Evolutionary conservation across 2,888 invertebrate species (phyloP).

Genomic region (Tortrix viridana): DNA sequence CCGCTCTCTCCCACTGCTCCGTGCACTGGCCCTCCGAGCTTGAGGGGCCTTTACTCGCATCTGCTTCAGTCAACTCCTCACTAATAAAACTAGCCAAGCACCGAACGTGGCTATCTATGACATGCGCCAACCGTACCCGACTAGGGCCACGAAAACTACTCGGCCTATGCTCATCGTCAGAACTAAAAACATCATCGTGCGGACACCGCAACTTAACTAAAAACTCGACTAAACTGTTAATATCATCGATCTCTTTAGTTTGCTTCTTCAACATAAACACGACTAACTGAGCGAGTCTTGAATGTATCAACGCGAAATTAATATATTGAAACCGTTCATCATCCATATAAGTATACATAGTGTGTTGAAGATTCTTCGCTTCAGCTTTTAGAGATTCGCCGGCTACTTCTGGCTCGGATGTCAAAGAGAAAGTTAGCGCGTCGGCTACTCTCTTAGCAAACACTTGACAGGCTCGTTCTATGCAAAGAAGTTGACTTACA

Average conservation of each 20-base stretch:
- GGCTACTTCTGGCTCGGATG: slow-evolving; percentile 82
- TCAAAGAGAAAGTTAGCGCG: slow-evolving; percentile 83
- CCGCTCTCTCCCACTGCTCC: slow-evolving; percentile 83
- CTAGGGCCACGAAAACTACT: slow-evolving; percentile 58
- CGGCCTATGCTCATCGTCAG: slow-evolving; percentile 80
- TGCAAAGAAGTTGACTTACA: slow-evolving; percentile 72
- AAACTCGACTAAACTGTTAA: slow-evolving; percentile 68
- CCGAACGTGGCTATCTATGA: slow-evolving; percentile 69
- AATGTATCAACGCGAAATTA: slow-evolving; percentile 87
- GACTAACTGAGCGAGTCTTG: slow-evolving; percentile 86
- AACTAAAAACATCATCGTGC: slow-evolving; percentile 83
- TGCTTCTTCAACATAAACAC: slow-evolving; percentile 83
- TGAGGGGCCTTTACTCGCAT: slow-evolving; percentile 72
- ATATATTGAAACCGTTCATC: slow-evolving; percentile 86
- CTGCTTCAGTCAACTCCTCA: slow-evolving; percentile 67
- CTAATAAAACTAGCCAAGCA: slow-evolving; percentile 75
- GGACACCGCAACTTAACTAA: slow-evolving; percentile 71
- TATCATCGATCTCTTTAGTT: slow-evolving; percentile 69
- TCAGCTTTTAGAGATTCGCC: slow-evolving; percentile 86
- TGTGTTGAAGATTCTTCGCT: slow-evolving; percentile 87
- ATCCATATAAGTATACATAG: slow-evolving; percentile 88
- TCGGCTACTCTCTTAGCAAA: slow-evolving; percentile 89
- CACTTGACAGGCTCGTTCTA: slow-evolving; percentile 81
- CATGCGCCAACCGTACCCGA: slow-evolving; percentile 61
- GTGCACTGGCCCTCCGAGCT: slow-evolving; percentile 84